Percentiles rank a stretch among this genome's conserved stretches.
These are phyloP conservation scores for Strigamia transsilvanica DNA, from an alignment of 2,888 invertebrate species.

Conservation along the genomic window DNA sequence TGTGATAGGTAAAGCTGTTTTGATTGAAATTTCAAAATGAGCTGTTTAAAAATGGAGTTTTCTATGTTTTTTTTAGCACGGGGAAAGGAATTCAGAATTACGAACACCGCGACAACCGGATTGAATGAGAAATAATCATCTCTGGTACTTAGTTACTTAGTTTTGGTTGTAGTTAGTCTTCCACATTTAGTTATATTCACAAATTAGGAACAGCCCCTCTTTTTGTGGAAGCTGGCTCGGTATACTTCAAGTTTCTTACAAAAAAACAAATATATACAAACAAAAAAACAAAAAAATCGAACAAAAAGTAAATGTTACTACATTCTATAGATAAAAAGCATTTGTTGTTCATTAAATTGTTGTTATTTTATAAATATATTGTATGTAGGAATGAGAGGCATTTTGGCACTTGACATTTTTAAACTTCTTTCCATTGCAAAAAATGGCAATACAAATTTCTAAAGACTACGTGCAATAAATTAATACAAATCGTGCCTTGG, in stretches of 20 bases:
- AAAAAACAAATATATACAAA: slow-evolving; percentile 18
- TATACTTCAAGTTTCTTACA: slow-evolving; percentile 26
- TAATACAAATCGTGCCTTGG: slow-evolving; percentile 44
- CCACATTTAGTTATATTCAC: slow-evolving; percentile 30
- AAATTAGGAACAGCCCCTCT: slow-evolving; percentile 12
- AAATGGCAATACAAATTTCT: slow-evolving; percentile 1
- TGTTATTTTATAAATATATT: slow-evolving; percentile 30
- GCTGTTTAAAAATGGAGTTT: not conserved
- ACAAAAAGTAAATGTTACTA: slow-evolving; percentile 25
- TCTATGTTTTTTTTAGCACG: not conserved
- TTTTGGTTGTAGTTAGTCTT: slow-evolving; percentile 25
- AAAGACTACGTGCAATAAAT: slow-evolving; percentile 43
- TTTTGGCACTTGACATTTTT: slow-evolving; percentile 11
- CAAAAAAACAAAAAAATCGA: slow-evolving; percentile 1
- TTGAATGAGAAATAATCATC: slow-evolving; percentile 21
- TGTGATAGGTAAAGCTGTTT: slow-evolving; percentile 76
- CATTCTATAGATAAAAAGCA: slow-evolving; percentile 28
- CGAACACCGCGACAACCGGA: slow-evolving; percentile 20
- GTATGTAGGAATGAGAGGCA: slow-evolving; percentile 15
- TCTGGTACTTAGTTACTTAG: slow-evolving; percentile 25
- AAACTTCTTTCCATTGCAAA: not conserved
- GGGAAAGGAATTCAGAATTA: not conserved
- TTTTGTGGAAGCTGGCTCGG: slow-evolving; percentile 20
- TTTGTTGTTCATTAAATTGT: slow-evolving; percentile 30
- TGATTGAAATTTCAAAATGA: not conserved